A percentile compares a stretch with the other conserved stretches of the same genome.
phyloP scores from a whole-genome alignment of 2,797 vertebrate genomes.

The Danio jaintianensis region DNA sequence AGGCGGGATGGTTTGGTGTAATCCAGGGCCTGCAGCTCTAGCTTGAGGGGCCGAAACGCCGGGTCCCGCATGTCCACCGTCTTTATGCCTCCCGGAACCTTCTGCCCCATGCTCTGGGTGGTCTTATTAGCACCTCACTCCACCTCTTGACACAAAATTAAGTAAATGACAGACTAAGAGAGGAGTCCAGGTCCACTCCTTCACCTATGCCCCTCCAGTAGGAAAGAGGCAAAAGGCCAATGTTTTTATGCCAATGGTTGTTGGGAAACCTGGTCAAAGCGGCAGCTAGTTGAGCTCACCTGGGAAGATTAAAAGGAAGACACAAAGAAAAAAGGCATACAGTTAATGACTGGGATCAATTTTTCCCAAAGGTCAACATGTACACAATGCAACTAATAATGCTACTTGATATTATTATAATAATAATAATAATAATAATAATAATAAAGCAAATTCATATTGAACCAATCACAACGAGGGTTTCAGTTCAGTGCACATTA shows the following conservation, averaged over 20 bases:
- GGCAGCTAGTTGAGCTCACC: constrained; percentile 65
- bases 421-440: too few species aligned
- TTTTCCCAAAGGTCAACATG: not conserved
- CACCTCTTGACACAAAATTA: constrained; percentile 51
- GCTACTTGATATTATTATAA: too few species aligned
- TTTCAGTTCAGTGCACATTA: too few species aligned
- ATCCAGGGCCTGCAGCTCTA: constrained; percentile 92
- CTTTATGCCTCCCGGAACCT: constrained; percentile 97
- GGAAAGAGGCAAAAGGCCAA: constrained; percentile 49
- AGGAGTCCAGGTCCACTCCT: constrained; percentile 66
- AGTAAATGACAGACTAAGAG: constrained; percentile 64
- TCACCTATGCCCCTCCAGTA: constrained; percentile 64
- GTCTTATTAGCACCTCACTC: constrained; percentile 61
- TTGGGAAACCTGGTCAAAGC: constrained; percentile 58
- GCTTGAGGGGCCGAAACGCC: constrained; percentile 89
- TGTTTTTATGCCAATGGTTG: constrained; percentile 57
- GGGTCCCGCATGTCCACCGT: constrained; percentile 98
- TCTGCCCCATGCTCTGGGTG: constrained; percentile 91
- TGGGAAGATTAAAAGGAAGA: constrained; percentile 64
- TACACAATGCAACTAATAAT: not conserved
- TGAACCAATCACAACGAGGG: too few species aligned
- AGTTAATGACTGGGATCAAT: constrained; percentile 61
- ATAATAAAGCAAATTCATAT: too few species aligned
- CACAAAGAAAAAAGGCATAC: constrained; percentile 20
- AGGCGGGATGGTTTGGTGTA: constrained; percentile 93